A percentile compares a stretch with the other conserved stretches of the same genome.
phyloP scores from a whole-genome alignment of 2,113 vertebrate species.

The Dicerorhinus sumatrensis region DNA sequence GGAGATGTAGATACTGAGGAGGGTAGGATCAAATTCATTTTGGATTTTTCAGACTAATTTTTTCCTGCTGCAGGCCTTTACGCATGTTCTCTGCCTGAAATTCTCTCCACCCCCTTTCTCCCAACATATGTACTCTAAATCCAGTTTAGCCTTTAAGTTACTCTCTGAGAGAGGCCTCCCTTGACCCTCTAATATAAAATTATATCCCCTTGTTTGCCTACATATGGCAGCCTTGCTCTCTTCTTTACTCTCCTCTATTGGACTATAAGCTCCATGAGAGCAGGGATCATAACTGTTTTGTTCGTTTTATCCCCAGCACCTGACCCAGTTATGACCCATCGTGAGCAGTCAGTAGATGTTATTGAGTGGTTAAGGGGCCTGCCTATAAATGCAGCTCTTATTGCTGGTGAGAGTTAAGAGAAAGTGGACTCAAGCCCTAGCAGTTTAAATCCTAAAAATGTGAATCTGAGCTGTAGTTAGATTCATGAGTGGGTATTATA shows the following conservation, averaged over 20 bases:
- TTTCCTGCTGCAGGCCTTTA: neutral
- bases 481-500: neutral
- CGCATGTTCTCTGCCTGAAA: neutral
- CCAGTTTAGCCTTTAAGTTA: neutral
- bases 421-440: neutral
- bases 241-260: neutral
- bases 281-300: neutral
- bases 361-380: neutral
- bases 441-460: neutral
- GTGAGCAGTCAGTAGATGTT: neutral
- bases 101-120: neutral
- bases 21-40: neutral
- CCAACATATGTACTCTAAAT: neutral
- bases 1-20: neutral
- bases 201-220: neutral
- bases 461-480: neutral
- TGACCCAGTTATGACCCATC: neutral
- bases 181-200: neutral
- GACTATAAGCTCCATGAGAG: neutral
- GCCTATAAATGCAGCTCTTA: slow-evolving; percentile 2
- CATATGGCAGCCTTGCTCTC: neutral
- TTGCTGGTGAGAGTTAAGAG: neutral
- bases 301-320: neutral
- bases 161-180: neutral
- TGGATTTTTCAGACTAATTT: neutral